These are phyloP conservation scores for Polydrusus pterygomalis DNA, from an alignment of 2,888 invertebrate genomes.

Conservation along the genomic window DNA sequence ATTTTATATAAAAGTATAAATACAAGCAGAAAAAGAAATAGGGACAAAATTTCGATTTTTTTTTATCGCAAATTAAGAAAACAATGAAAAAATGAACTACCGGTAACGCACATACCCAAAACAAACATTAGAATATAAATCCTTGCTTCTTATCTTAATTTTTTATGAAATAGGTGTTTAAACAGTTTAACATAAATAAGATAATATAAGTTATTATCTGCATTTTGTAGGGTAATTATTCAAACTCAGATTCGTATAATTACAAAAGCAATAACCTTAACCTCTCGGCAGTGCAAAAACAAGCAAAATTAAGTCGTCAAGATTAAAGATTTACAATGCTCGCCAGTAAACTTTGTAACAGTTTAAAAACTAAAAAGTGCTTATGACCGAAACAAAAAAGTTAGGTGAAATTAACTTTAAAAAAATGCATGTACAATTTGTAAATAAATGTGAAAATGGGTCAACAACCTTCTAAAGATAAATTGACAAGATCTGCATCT, in stretches of 20 bases:
- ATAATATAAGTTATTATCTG: constrained; percentile 28
- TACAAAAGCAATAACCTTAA: constrained; percentile 42
- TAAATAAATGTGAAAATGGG: constrained; percentile 76
- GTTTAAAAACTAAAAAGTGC: constrained; percentile 4
- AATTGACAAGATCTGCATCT: constrained; percentile 80
- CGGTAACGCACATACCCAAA: not conserved
- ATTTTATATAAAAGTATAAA: no score
- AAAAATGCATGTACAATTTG: constrained; percentile 23
- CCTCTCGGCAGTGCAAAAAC: constrained; percentile 35
- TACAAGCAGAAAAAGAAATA: no score
- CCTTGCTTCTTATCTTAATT: constrained; percentile 20
- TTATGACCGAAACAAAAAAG: constrained; percentile 1
- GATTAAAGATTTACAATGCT: constrained; percentile 5
- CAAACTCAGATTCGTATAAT: not conserved
- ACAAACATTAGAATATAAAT: not conserved
- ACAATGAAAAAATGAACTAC: not conserved
- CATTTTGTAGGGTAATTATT: constrained; percentile 15
- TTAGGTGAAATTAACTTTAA: constrained; percentile 1
- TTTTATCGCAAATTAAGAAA: no score
- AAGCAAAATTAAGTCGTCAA: not conserved
- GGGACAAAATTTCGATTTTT: no score
- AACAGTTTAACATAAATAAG: constrained; percentile 19
- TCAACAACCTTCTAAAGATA: constrained; percentile 85
- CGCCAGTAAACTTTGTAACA: constrained; percentile 6
- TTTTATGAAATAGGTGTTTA: constrained; percentile 20